Evolutionary conservation across 2,113 vertebrate genomes (phyloP).

Genomic region (Lampris incognitus): DNA sequence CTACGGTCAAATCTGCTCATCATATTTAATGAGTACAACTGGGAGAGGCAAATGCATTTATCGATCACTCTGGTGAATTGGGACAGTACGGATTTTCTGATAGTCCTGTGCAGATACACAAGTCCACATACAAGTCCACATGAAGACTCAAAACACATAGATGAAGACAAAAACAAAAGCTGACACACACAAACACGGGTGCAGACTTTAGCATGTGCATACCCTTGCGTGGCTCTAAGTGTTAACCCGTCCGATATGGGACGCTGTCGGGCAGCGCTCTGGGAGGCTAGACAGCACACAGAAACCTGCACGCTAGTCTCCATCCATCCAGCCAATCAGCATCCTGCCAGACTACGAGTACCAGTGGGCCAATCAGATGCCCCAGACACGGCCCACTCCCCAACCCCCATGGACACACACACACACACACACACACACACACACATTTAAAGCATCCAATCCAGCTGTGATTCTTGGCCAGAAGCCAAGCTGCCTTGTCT

Average conservation of each 20-base stretch:
- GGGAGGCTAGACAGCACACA: slow-evolving; percentile 63
- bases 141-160: no score
- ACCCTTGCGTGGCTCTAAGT: slow-evolving; percentile 57
- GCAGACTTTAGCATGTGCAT: slow-evolving; percentile 10
- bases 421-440: slow-evolving; percentile 38
- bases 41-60: slow-evolving; percentile 70
- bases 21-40: slow-evolving; percentile 74
- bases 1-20: slow-evolving; percentile 66
- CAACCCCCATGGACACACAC: slow-evolving; percentile 14
- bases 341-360: slow-evolving; percentile 51
- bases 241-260: slow-evolving; percentile 73
- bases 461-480: slow-evolving; percentile 77
- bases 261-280: slow-evolving; percentile 54
- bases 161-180: slow-evolving; percentile 34
- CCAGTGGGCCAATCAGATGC: slow-evolving; percentile 67
- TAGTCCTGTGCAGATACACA: slow-evolving; percentile 56
- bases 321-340: slow-evolving; percentile 65
- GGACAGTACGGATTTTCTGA: slow-evolving; percentile 63
- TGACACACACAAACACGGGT: slow-evolving; percentile 10
- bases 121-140: no score
- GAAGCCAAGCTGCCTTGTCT: slow-evolving; percentile 64
- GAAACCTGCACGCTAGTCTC: slow-evolving; percentile 65
- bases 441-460: slow-evolving; percentile 47
- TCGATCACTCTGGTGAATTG: slow-evolving; percentile 53
- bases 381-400: slow-evolving; percentile 58